Base-by-base conservation (phyloP, 2,888 invertebrate species). In the Epirrhoe alternata region DNA sequence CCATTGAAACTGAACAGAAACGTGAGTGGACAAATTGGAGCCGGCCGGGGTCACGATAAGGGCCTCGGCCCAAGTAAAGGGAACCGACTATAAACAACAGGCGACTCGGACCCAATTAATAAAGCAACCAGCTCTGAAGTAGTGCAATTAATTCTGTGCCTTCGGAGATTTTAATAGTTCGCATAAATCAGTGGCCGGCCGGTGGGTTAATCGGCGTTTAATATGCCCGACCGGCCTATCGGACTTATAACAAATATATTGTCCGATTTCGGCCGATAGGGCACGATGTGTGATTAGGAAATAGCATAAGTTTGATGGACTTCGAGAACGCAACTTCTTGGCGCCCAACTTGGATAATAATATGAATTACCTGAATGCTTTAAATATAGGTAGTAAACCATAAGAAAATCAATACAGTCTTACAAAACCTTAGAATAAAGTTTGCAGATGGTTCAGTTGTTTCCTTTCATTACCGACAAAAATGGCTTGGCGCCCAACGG, bases 151-250 rank as follows among this genome's bases (percentile, higher is more conserved):
- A 93, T 93, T 92, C 87, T 89, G 86, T 86, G 92, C 92, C 90
- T 92, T 92, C 92, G 88, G 82, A 92, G 90, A 91, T 92, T 93
- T 93, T 93, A 93, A 93, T 93, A 92, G 92, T 92, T 92, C 86
- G 79, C 91, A 92, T 92, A 92, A 92, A 92, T 92, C 92, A 92
- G 89, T 79, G 80, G 77, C 79, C 81, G 84, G 86, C 88, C 92
- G 89, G 90, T 90, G 90, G 92, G 91, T 88, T 92, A 92, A 92
- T 92, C 90, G 90, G 64, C 89, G 89, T 92, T 92, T 92, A 93
- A 92, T 92, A 92, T 92, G 90, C 90, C 86, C 86, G 86, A 71
- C 85, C 83, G 83, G 83, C 82, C 85, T 82, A 82, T 83, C 85
- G 82, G 80, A 74, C 83, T 75, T 63, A 61, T 58, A 58, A 71